phyloP scores from a whole-genome alignment of 1,140 invertebrate species.

The Vollenhovia emeryi region DNA sequence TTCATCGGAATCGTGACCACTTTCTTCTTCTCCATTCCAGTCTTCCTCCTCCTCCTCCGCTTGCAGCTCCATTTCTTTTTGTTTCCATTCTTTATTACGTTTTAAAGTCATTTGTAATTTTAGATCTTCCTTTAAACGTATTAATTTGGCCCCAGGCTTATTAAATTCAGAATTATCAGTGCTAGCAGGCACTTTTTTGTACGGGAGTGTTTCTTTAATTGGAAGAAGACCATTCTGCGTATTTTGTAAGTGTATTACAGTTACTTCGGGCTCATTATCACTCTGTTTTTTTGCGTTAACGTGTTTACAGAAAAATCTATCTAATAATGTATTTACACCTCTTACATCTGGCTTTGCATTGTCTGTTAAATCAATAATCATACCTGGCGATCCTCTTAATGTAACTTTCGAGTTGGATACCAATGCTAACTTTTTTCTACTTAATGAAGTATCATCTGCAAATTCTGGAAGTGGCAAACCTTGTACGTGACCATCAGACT shows the following conservation, averaged over 20 bases:
- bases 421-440: constrained; percentile 53
- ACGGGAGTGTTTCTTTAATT: constrained; percentile 74
- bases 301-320: constrained; percentile 87
- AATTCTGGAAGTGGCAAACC: constrained; percentile 65
- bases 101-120: constrained; percentile 88
- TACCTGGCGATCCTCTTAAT: constrained; percentile 86
- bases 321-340: constrained; percentile 87
- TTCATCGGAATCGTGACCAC: constrained; percentile 65
- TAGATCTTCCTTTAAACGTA: constrained; percentile 87
- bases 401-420: constrained; percentile 82
- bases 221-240: constrained; percentile 75
- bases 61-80: constrained; percentile 81
- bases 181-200: constrained; percentile 77
- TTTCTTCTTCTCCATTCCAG: constrained; percentile 61
- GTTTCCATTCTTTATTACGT: constrained; percentile 88
- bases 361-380: constrained; percentile 87
- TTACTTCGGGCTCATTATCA: constrained; percentile 84
- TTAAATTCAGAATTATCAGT: constrained; percentile 77
- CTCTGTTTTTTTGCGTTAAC: constrained; percentile 82
- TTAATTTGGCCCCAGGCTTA: constrained; percentile 88
- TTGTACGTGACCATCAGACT: constrained; percentile 32
- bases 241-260: constrained; percentile 79
- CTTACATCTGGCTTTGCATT: constrained; percentile 79
- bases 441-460: constrained; percentile 28
- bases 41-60: constrained; percentile 71